A percentile compares a stretch with the other conserved stretches of the same genome.
Conservation (phyloP, 2,113 vertebrate genomes). For the Arizona elegans region DNA sequence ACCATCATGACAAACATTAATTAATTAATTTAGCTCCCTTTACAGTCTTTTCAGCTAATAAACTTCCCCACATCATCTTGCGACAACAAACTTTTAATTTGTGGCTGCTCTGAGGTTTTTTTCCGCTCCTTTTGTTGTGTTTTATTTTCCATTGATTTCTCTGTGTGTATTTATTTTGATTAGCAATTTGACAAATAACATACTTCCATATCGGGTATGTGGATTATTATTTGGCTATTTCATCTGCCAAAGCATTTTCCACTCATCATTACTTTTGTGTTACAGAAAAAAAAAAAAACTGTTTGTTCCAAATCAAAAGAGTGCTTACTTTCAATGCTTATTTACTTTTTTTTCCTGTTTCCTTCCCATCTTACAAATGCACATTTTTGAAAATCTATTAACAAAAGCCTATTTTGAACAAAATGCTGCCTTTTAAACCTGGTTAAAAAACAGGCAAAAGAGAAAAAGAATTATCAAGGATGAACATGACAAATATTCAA, state of each 20-base stretch:
- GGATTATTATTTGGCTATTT: background rate
- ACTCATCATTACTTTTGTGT: background rate
- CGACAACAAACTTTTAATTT: background rate
- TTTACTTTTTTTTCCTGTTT: background rate
- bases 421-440: background rate
- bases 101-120: background rate
- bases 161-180: background rate
- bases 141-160: background rate
- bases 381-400: background rate
- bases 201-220: background rate
- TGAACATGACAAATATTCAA: background rate
- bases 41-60: background rate
- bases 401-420: background rate
- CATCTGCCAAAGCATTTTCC: background rate
- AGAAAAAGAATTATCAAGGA: background rate
- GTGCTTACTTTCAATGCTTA: background rate
- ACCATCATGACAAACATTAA: background rate
- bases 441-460: background rate
- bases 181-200: background rate
- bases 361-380: background rate
- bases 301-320: background rate
- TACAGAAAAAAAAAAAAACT: background rate
- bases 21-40: background rate
- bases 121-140: background rate
- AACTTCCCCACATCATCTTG: background rate